Conservation (phyloP, 2,888 invertebrate genomes). For the Nomada lathburiana region DNA sequence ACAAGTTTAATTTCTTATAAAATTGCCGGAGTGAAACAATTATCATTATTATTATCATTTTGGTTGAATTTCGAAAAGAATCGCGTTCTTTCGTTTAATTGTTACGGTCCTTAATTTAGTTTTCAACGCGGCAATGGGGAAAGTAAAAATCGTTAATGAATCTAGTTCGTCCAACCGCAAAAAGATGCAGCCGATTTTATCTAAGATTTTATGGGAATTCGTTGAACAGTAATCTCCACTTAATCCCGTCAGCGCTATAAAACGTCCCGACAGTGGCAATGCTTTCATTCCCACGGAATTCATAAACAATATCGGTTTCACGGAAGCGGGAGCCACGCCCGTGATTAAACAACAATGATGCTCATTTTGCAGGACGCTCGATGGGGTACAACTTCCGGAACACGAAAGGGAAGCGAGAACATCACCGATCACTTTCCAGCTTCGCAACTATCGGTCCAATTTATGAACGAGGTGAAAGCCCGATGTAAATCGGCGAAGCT, state of each 20-base stretch:
- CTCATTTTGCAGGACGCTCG: not conserved
- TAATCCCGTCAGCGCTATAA: not conserved
- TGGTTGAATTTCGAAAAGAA: too few species aligned
- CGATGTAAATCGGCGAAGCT: conserved; percentile 68
- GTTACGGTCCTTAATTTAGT: too few species aligned
- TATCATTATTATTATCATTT: too few species aligned
- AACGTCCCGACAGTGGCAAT: not conserved
- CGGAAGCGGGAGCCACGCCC: not conserved
- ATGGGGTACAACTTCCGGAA: conserved; percentile 14
- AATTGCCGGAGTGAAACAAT: too few species aligned
- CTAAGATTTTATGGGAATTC: not conserved
- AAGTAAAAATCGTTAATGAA: too few species aligned
- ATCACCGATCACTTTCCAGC: conserved; percentile 17
- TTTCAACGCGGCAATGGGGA: too few species aligned
- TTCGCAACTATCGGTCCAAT: conserved; percentile 45
- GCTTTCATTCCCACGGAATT: conserved; percentile 2
- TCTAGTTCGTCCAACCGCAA: not conserved
- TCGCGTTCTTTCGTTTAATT: too few species aligned
- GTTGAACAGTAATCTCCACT: not conserved
- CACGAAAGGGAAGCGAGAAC: conserved; percentile 20
- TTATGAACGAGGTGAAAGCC: conserved; percentile 69
- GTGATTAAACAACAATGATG: conserved; percentile 28
- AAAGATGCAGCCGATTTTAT: not conserved
- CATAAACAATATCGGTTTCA: conserved; percentile 9
- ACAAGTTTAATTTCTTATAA: too few species aligned